phyloP scores from a whole-genome alignment of 2,888 invertebrate genomes.

The Eueremaeus valkanovi region DNA sequence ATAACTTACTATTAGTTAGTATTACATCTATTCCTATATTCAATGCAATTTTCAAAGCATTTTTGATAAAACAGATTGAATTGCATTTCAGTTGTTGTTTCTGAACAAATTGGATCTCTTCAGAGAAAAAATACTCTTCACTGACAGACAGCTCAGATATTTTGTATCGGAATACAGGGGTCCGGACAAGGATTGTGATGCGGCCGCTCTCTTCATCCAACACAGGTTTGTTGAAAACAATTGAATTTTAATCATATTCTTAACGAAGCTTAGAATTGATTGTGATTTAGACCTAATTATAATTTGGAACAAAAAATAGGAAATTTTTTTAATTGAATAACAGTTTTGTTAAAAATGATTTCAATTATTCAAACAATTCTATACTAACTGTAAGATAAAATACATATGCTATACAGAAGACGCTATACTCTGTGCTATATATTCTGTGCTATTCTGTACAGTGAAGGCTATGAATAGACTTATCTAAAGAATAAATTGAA shows the following conservation, averaged over 20 bases:
- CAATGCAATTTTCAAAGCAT: constrained; percentile 8
- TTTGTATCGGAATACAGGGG: constrained; percentile 53
- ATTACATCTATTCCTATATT: not conserved
- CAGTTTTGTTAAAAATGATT: too few species aligned
- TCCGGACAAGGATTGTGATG: constrained; percentile 62
- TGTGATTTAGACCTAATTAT: too few species aligned
- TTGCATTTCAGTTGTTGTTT: constrained; percentile 55
- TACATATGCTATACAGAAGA: too few species aligned
- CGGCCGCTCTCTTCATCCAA: constrained; percentile 62
- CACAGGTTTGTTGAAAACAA: constrained; percentile 50
- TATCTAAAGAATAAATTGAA: too few species aligned
- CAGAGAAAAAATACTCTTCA: constrained; percentile 62
- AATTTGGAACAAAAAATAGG: too few species aligned
- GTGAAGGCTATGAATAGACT: too few species aligned
- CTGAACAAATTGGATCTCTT: constrained; percentile 65
- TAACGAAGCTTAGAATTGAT: not conserved
- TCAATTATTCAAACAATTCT: too few species aligned
- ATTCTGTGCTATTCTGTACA: too few species aligned
- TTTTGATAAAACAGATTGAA: not conserved
- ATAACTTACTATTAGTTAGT: constrained; percentile 20
- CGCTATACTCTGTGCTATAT: too few species aligned
- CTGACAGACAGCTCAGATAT: constrained; percentile 60
- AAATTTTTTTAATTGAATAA: too few species aligned
- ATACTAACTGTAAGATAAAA: too few species aligned
- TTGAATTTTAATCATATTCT: not conserved